phyloP scores from a whole-genome alignment of 1,140 invertebrate species.

The Berghia stephanieae region DNA sequence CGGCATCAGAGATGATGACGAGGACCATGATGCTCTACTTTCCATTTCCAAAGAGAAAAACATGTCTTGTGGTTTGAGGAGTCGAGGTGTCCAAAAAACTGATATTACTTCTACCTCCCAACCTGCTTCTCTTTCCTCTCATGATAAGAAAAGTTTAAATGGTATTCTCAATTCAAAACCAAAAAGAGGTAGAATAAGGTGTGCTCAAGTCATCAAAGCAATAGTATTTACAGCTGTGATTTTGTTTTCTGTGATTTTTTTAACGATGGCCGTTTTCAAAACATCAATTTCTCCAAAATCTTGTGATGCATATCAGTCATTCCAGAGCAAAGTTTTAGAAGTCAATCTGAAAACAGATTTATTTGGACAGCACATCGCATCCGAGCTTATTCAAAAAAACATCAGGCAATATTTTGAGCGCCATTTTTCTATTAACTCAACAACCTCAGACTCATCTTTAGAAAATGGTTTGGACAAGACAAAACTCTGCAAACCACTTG shows the following conservation, averaged over 20 bases:
- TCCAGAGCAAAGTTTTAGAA: conserved; percentile 40
- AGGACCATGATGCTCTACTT: not conserved
- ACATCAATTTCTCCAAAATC: not conserved
- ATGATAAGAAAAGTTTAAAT: not conserved
- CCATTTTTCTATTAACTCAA: conserved; percentile 12
- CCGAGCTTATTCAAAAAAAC: conserved; percentile 37
- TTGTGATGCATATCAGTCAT: conserved; percentile 8
- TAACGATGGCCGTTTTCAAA: not conserved
- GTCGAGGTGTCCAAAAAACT: not conserved
- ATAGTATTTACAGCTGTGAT: not conserved
- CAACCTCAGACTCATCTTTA: not conserved
- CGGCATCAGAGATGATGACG: conserved; percentile 5
- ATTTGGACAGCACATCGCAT: conserved; percentile 60
- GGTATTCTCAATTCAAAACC: not conserved
- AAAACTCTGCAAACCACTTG: conserved; percentile 38
- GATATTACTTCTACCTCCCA: not conserved
- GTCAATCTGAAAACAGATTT: conserved; percentile 49
- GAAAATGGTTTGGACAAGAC: not conserved
- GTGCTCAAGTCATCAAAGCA: not conserved
- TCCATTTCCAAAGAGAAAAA: too few species aligned
- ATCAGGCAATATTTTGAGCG: conserved; percentile 42
- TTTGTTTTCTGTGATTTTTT: not conserved
- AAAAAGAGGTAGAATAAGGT: not conserved
- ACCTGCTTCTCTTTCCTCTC: not conserved
- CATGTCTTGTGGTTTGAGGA: not conserved